Evolutionary conservation across 2,888 invertebrate genomes (phyloP).

Genomic region (Monochamus alternatus): DNA sequence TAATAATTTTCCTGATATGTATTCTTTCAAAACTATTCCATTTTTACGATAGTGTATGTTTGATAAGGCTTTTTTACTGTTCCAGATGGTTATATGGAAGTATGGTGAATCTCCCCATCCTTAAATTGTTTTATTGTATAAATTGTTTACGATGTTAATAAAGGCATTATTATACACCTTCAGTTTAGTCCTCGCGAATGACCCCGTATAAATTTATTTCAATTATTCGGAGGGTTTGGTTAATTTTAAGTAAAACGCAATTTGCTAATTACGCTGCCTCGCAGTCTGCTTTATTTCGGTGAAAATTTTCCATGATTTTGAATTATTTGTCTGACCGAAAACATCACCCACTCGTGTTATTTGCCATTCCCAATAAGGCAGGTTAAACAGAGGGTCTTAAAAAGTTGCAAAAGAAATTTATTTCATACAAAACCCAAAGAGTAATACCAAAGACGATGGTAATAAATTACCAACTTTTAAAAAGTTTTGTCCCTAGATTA

Average conservation of each 20-base stretch:
- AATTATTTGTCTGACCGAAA: slow-evolving; percentile 43
- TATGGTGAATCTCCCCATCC: no score
- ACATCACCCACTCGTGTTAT: slow-evolving; percentile 30
- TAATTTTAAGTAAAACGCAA: slow-evolving; percentile 42
- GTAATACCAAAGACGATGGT: slow-evolving; percentile 53
- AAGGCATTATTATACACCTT: no score
- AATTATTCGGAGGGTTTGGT: slow-evolving; percentile 32
- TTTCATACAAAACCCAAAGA: slow-evolving; percentile 52
- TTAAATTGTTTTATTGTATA: no score
- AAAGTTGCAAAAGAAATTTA: slow-evolving; percentile 53
- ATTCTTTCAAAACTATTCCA: no score
- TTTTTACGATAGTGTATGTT: no score
- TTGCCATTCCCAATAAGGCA: slow-evolving; percentile 33
- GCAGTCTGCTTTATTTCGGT: slow-evolving; percentile 50
- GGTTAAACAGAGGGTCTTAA: slow-evolving; percentile 44
- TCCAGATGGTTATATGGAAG: no score
- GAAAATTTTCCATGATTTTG: slow-evolving; percentile 52
- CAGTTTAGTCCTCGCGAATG: no score
- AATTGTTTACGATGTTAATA: no score
- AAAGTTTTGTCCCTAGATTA: slow-evolving; percentile 70
- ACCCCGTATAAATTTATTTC: slow-evolving; percentile 3
- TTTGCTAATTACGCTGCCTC: slow-evolving; percentile 49
- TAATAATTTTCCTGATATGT: no score
- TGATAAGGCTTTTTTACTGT: no score
- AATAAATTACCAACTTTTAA: slow-evolving; percentile 69